Conservation (phyloP, 1,140 invertebrate genomes). For the Dermatophagoides farinae region DNA sequence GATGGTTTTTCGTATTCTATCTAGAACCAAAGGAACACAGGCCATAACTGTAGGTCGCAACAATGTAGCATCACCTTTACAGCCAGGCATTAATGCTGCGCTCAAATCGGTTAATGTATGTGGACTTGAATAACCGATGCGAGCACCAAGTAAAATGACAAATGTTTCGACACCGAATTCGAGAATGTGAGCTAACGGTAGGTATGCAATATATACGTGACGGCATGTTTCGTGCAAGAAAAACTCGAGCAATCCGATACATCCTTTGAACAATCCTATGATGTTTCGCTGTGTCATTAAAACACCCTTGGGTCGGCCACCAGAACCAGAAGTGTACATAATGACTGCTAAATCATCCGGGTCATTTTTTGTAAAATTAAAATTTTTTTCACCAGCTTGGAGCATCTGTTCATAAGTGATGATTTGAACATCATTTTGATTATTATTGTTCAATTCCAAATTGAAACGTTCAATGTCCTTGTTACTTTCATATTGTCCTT, state of each 20-base stretch:
- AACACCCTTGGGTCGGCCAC: constrained; percentile 29
- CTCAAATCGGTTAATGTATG: constrained; percentile 74
- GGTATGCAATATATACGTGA: constrained; percentile 80
- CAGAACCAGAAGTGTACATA: constrained; percentile 22
- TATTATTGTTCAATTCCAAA: constrained; percentile 29
- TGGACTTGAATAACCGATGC: constrained; percentile 88
- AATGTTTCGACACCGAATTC: constrained; percentile 38
- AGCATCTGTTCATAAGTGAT: not conserved
- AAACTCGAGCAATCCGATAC: constrained; percentile 58
- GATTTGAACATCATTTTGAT: not conserved
- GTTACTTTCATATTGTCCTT: not conserved
- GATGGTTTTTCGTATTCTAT: constrained; percentile 47
- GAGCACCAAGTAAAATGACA: constrained; percentile 37
- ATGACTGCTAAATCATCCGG: constrained; percentile 35
- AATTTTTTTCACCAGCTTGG: not conserved
- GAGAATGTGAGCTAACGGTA: constrained; percentile 91
- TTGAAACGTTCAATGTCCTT: not conserved
- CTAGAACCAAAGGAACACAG: constrained; percentile 20
- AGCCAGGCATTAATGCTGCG: constrained; percentile 21
- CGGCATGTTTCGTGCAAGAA: constrained; percentile 25
- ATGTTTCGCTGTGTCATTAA: constrained; percentile 68
- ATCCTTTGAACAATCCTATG: constrained; percentile 52
- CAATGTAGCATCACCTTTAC: constrained; percentile 21
- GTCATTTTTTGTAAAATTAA: not conserved
- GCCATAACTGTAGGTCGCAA: constrained; percentile 23